Conservation (phyloP, 2,888 invertebrate species). For the Athrips mouffetella region DNA sequence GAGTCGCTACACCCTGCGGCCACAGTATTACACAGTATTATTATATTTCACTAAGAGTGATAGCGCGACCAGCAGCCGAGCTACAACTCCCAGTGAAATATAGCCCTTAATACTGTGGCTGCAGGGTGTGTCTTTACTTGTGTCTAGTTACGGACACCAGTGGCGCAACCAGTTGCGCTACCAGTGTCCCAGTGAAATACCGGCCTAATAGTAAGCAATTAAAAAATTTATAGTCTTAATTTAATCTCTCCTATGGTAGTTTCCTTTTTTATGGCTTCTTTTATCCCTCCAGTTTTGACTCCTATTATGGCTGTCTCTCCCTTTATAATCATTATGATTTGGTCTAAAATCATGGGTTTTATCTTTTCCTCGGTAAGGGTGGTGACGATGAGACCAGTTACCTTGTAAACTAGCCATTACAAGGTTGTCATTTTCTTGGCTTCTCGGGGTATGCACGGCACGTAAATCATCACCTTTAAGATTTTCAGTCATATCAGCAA, state of each 20-base stretch:
- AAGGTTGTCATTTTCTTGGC: conserved; percentile 42
- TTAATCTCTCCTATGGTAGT: conserved; percentile 44
- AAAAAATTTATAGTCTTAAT: background rate
- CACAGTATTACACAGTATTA: too few species aligned
- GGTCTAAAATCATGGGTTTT: conserved; percentile 29
- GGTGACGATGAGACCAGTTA: conserved; percentile 69
- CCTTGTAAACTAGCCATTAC: conserved; percentile 69
- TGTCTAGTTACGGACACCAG: too few species aligned
- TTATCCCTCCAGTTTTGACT: conserved; percentile 56
- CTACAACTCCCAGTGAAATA: too few species aligned
- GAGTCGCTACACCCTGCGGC: too few species aligned
- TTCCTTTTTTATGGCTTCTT: conserved; percentile 46
- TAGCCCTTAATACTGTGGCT: too few species aligned
- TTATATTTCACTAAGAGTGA: too few species aligned
- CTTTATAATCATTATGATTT: conserved; percentile 44
- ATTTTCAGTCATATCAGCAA: conserved; percentile 59
- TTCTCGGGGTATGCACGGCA: conserved; percentile 33
- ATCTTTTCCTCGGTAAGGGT: conserved; percentile 57
- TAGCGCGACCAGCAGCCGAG: too few species aligned
- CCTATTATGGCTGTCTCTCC: conserved; percentile 36
- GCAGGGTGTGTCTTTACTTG: too few species aligned
- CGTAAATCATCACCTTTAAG: conserved; percentile 43
- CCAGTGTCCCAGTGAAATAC: too few species aligned
- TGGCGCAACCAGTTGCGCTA: too few species aligned
- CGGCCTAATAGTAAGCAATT: too few species aligned